phyloP scores from a whole-genome alignment of 2,797 vertebrate genomes.

The Setipinna tenuifilis region DNA sequence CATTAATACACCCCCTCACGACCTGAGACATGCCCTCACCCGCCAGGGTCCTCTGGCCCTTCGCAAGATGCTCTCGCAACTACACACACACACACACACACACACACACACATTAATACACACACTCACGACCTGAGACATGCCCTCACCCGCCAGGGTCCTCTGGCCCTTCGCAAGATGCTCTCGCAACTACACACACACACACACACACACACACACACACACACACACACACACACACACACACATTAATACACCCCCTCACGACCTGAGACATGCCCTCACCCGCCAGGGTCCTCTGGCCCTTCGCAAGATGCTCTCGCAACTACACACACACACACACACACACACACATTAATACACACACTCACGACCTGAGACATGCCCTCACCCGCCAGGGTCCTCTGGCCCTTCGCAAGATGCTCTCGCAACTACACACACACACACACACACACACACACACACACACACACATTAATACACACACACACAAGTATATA shows the following conservation, averaged over 20 bases:
- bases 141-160: conserved; percentile 97
- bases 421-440: conserved; percentile 90
- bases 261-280: conserved; percentile 81
- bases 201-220: no score
- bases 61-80: conserved; percentile 98
- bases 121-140: conserved; percentile 97
- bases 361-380: conserved; percentile 96
- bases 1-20: conserved; percentile 24
- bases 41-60: conserved; percentile 98
- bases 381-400: conserved; percentile 98
- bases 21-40: conserved; percentile 99
- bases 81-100: conserved; percentile 47
- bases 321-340: conserved; percentile 77
- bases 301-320: conserved; percentile 98
- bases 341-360: neutral
- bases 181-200: conserved; percentile 85
- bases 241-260: no score
- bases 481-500: no score
- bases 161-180: conserved; percentile 99
- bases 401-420: conserved; percentile 98
- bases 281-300: conserved; percentile 97
- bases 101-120: conserved; percentile 56
- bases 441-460: neutral
- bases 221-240: no score
- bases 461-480: no score